A percentile compares a stretch with the other conserved stretches of the same genome.
These are phyloP conservation scores for Alviniconcha strummeri DNA, from an alignment of 2,888 invertebrate genomes.

Conservation along the genomic window DNA sequence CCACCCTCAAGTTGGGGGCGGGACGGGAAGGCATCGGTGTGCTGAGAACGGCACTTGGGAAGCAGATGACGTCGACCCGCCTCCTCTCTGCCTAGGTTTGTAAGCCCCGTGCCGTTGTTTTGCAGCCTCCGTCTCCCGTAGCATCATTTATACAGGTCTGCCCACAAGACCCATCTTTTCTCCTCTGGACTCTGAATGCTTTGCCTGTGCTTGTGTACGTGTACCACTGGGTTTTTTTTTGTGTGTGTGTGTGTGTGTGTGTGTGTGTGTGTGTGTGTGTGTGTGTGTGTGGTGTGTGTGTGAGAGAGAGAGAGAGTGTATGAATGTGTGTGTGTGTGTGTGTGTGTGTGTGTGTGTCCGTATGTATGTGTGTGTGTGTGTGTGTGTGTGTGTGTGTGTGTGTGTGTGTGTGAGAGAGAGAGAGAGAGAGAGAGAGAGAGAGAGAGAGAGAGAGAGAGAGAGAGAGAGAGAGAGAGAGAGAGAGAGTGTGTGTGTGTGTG, in stretches of 20 bases:
- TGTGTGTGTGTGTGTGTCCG: neutral
- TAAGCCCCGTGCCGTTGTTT: neutral
- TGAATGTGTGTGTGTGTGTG: neutral
- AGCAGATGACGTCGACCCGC: neutral
- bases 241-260: constrained; percentile 6
- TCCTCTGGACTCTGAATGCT: too few relatives aligned
- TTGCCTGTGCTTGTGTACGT: neutral
- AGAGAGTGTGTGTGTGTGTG: too few relatives aligned
- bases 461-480: too few relatives aligned
- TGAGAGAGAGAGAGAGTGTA: too few relatives aligned
- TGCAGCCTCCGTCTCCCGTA: too few relatives aligned
- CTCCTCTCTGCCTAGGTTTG: neutral
- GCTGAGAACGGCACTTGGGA: neutral
- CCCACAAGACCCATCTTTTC: too few relatives aligned
- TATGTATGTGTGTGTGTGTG: neutral
- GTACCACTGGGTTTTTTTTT: neutral
- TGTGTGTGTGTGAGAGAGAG: neutral
- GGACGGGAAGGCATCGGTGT: neutral
- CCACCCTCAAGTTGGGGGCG: neutral
- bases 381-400: neutral
- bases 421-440: too few relatives aligned
- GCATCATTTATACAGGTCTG: too few relatives aligned
- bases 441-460: too few relatives aligned
- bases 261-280: constrained; percentile 6
- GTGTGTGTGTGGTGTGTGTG: neutral